Conservation (phyloP, 1,140 invertebrate species). For the Leptopilina clavipes region DNA sequence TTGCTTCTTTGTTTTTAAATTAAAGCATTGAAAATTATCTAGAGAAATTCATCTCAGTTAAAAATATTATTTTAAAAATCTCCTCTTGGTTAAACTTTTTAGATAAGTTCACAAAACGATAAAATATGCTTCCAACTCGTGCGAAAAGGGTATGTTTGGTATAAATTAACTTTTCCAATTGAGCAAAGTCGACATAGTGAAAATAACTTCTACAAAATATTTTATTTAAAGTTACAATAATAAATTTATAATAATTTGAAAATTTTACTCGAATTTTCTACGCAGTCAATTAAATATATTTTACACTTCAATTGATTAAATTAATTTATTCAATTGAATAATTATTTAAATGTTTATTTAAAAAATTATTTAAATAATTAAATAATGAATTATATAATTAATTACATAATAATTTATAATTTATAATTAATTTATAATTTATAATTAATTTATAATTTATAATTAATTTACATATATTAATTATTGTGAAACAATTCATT, state of each 20-base stretch:
- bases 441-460: too few species aligned
- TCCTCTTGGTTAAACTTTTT: conserved; percentile 10
- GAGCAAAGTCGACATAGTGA: neutral
- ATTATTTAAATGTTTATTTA: too few species aligned
- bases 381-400: too few species aligned
- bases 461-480: too few species aligned
- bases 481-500: too few species aligned
- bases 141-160: neutral
- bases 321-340: too few species aligned
- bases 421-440: too few species aligned
- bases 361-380: too few species aligned
- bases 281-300: too few species aligned
- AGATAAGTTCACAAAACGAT: conserved; percentile 20
- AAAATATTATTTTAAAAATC: conserved; percentile 6
- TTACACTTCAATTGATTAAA: neutral
- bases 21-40: neutral
- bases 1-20: neutral
- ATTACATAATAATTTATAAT: too few species aligned
- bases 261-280: too few species aligned
- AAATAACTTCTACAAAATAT: neutral
- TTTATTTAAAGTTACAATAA: neutral
- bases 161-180: conserved; percentile 1
- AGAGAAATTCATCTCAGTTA: neutral
- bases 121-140: neutral
- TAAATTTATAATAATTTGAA: neutral